Evolutionary conservation across 2,888 invertebrate genomes (phyloP).

Genomic region (Odiellus spinosus): DNA sequence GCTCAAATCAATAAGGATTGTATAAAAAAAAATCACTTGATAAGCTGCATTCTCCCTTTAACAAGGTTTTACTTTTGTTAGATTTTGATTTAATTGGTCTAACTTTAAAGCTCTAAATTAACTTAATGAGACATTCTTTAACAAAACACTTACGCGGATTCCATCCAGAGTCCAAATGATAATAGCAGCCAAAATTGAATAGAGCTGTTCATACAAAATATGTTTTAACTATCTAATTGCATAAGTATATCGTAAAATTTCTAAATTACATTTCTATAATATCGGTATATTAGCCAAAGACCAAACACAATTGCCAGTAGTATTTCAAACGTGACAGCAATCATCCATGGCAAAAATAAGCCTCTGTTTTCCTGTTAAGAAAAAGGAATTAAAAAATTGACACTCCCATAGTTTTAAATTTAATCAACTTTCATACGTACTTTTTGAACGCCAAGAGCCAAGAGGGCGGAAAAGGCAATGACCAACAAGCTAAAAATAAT

Average conservation of each 20-base stretch:
- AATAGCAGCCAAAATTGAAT: slow-evolving; percentile 57
- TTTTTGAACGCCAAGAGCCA: slow-evolving; percentile 45
- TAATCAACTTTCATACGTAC: slow-evolving; percentile 11
- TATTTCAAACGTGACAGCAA: slow-evolving; percentile 48
- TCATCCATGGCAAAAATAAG: slow-evolving; percentile 63
- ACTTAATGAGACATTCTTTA: too few species aligned
- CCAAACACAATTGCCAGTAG: slow-evolving; percentile 62
- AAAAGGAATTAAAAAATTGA: too few species aligned
- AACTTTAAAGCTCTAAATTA: too few species aligned
- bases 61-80: too few species aligned
- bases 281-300: slow-evolving; percentile 69
- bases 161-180: slow-evolving; percentile 63
- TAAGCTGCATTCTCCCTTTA: too few species aligned
- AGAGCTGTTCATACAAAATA: slow-evolving; percentile 40
- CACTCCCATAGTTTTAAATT: too few species aligned
- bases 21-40: too few species aligned
- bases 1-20: too few species aligned
- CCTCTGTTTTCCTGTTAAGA: slow-evolving; percentile 55
- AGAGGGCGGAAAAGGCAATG: slow-evolving; percentile 41
- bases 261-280: slow-evolving; percentile 83
- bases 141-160: too few species aligned
- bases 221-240: neutral
- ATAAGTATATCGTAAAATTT: too few species aligned
- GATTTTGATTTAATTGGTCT: too few species aligned
- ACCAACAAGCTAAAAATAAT: slow-evolving; percentile 24